phyloP scores from a whole-genome alignment of 2,797 vertebrate genomes.

The Hapalemur alaotrensis region DNA sequence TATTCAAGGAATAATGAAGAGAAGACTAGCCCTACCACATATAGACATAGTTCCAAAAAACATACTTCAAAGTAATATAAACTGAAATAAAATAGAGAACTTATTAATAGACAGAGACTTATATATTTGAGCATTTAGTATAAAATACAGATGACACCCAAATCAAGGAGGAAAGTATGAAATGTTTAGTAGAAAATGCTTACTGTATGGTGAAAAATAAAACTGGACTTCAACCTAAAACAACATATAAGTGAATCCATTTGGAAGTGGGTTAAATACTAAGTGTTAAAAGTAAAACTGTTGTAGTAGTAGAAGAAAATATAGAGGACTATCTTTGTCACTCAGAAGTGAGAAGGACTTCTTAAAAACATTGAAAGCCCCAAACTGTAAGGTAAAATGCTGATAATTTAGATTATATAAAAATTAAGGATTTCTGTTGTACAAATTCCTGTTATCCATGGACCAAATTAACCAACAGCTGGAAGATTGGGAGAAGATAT shows the following conservation, averaged over 20 bases:
- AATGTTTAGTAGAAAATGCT: not conserved
- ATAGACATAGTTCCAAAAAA: not conserved
- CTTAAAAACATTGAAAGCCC: not conserved
- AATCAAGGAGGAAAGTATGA: not conserved
- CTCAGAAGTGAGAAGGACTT: not conserved
- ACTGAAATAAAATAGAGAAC: not conserved
- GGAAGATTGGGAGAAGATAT: not conserved
- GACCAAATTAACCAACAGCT: not conserved
- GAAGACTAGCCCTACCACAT: not conserved
- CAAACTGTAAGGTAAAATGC: not conserved
- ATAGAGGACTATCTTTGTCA: not conserved
- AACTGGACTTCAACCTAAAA: not conserved
- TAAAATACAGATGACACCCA: not conserved
- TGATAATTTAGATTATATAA: not conserved
- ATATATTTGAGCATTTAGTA: not conserved
- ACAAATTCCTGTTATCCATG: not conserved
- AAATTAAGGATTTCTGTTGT: not conserved
- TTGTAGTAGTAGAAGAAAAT: not conserved
- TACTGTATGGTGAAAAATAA: not conserved
- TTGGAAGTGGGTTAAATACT: not conserved
- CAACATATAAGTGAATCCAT: not conserved
- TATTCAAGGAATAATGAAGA: not conserved
- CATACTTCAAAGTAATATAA: not conserved
- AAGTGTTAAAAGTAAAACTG: not conserved
- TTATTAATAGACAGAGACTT: not conserved